These are phyloP conservation scores for Pithys albifrons DNA, from an alignment of 2,113 vertebrate genomes.

Conservation along the genomic window DNA sequence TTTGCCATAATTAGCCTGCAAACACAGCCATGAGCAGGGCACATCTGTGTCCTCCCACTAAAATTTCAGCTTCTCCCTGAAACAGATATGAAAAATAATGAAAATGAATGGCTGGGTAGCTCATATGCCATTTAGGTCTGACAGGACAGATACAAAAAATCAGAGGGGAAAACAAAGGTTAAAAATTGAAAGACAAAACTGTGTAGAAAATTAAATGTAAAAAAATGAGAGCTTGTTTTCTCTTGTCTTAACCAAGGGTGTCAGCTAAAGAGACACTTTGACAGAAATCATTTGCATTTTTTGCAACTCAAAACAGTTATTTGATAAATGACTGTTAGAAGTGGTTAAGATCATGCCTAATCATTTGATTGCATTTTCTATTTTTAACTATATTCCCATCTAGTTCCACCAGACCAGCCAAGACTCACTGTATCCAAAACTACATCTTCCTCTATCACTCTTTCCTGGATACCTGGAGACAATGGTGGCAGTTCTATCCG, in stretches of 20 bases:
- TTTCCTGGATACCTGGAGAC: slow-evolving; percentile 98
- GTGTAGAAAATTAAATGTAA: slow-evolving; percentile 24
- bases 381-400: slow-evolving; percentile 58
- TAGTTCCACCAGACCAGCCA: slow-evolving; percentile 97
- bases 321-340: slow-evolving; percentile 67
- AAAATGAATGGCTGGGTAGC: not conserved
- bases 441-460: slow-evolving; percentile 95
- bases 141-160: not conserved
- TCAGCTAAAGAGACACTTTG: slow-evolving; percentile 71
- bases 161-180: not conserved
- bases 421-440: slow-evolving; percentile 98
- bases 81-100: not conserved
- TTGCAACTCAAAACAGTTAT: slow-evolving; percentile 53
- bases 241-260: slow-evolving; percentile 54
- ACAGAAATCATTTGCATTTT: slow-evolving; percentile 71
- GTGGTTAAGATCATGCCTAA: slow-evolving; percentile 22
- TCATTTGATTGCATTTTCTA: slow-evolving; percentile 59
- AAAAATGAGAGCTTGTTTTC: slow-evolving; percentile 38
- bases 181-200: slow-evolving; percentile 2
- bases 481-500: slow-evolving; percentile 98
- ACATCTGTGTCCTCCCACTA: not conserved
- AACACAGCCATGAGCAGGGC: not conserved
- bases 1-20: not conserved
- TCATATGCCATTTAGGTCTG: not conserved
- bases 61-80: not conserved